Conservation (phyloP, 2,113 vertebrate genomes). For the Azemiops feae region DNA sequence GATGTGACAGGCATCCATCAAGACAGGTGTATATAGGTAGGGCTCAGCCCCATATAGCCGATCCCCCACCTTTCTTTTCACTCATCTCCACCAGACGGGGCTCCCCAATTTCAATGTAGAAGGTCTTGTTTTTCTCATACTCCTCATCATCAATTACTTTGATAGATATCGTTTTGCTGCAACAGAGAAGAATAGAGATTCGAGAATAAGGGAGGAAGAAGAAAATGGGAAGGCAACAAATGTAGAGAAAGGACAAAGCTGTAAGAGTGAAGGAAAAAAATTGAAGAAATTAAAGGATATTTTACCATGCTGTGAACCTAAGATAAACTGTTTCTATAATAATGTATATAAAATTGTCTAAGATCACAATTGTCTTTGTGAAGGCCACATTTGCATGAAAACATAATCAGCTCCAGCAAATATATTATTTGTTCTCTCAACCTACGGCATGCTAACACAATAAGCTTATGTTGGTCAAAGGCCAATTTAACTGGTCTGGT, state of each 20-base stretch:
- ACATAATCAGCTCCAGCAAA: neutral
- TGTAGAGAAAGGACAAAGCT: conserved; percentile 42
- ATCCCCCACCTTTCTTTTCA: conserved; percentile 95
- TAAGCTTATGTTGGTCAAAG: neutral
- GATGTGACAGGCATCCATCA: conserved; percentile 69
- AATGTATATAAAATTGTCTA: neutral
- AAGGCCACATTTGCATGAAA: neutral
- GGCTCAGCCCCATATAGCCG: conserved; percentile 65
- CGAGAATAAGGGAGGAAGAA: conserved; percentile 53
- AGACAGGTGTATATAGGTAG: conserved; percentile 72
- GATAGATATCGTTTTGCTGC: conserved; percentile 94
- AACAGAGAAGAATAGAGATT: conserved; percentile 80
- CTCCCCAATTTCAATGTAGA: conserved; percentile 94
- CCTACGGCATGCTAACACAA: neutral
- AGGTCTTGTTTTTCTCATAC: conserved; percentile 99
- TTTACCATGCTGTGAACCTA: neutral
- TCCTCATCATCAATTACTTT: conserved; percentile 98
- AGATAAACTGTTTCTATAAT: neutral
- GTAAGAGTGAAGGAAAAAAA: conserved; percentile 42
- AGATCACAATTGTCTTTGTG: neutral
- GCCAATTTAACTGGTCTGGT: neutral
- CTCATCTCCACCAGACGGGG: conserved; percentile 97
- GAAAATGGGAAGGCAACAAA: conserved; percentile 41
- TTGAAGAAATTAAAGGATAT: conserved; percentile 32
- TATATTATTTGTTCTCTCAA: neutral